Conservation (phyloP, 2,888 invertebrate species). For the Rhingia rostrata region DNA sequence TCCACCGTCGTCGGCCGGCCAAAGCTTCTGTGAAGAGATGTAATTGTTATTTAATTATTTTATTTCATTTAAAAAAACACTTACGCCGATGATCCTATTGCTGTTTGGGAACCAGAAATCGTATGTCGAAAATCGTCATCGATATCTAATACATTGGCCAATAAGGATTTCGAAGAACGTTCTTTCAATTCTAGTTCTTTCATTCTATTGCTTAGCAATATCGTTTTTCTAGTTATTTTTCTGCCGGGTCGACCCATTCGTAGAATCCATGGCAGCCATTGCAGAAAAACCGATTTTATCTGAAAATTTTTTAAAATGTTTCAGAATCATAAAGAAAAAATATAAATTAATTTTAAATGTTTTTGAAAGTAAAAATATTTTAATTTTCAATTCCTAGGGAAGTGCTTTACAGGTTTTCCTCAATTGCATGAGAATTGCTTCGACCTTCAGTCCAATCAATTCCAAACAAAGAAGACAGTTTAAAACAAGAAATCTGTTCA, state of each 20-base stretch:
- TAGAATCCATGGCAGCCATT: slow-evolving; percentile 98
- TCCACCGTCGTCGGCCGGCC: slow-evolving; percentile 92
- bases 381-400: too few species aligned
- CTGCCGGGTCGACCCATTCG: slow-evolving; percentile 98
- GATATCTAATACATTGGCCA: slow-evolving; percentile 97
- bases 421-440: too few species aligned
- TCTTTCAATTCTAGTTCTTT: slow-evolving; percentile 96
- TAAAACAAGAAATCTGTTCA: too few species aligned
- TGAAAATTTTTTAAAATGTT: slow-evolving; percentile 80
- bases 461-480: too few species aligned
- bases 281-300: slow-evolving; percentile 97
- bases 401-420: too few species aligned
- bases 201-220: slow-evolving; percentile 95
- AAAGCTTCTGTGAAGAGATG: slow-evolving; percentile 84
- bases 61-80: slow-evolving; percentile 74
- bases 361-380: too few species aligned
- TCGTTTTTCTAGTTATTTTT: slow-evolving; percentile 95
- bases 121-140: slow-evolving; percentile 96
- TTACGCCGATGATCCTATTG: slow-evolving; percentile 87
- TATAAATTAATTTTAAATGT: too few species aligned
- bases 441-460: too few species aligned
- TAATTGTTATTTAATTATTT: not conserved
- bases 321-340: too few species aligned
- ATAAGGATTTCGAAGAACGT: slow-evolving; percentile 95
- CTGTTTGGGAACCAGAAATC: slow-evolving; percentile 84